Evolutionary conservation across 2,113 vertebrate genomes (phyloP).

Genomic region (Phycodurus eques): DNA sequence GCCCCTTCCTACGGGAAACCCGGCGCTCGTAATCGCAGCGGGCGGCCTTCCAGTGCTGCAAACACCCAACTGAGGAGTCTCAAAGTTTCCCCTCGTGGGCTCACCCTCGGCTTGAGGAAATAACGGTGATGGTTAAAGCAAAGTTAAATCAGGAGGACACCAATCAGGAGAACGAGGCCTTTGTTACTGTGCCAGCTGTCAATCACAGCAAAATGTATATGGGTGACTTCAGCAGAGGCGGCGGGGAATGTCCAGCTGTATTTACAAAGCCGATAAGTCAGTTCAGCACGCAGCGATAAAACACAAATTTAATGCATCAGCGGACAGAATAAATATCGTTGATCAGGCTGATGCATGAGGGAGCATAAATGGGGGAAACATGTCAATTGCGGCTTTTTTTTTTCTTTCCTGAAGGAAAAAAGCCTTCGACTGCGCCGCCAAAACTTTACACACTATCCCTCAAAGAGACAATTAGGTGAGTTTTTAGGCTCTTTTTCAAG

Average conservation of each 20-base stretch:
- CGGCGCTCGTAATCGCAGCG: slow-evolving; percentile 49
- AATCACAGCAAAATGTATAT: slow-evolving; percentile 2
- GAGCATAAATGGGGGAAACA: slow-evolving; percentile 20
- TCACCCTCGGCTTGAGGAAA: background rate
- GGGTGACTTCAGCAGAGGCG: background rate
- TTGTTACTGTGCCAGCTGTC: slow-evolving; percentile 27
- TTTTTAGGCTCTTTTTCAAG: background rate
- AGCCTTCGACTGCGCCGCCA: slow-evolving; percentile 13
- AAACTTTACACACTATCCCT: slow-evolving; percentile 42
- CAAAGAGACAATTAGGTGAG: background rate
- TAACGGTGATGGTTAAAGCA: background rate
- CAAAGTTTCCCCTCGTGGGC: slow-evolving; percentile 10
- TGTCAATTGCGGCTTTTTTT: slow-evolving; percentile 1
- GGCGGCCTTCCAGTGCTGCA: slow-evolving; percentile 16
- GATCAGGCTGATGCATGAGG: background rate
- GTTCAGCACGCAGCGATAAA: slow-evolving; percentile 8
- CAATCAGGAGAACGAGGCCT: background rate
- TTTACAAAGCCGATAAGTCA: slow-evolving; percentile 2
- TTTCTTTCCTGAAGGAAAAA: background rate
- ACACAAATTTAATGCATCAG: slow-evolving; percentile 2
- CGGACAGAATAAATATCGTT: background rate
- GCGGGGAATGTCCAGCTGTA: background rate
- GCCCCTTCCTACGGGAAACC: slow-evolving; percentile 27
- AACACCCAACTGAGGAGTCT: slow-evolving; percentile 36
- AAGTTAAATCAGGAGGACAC: background rate